A percentile compares a stretch with the other conserved stretches of the same genome.
Evolutionary conservation across 2,113 vertebrate genomes (phyloP).

Genomic region (Xenopus laevis): DNA sequence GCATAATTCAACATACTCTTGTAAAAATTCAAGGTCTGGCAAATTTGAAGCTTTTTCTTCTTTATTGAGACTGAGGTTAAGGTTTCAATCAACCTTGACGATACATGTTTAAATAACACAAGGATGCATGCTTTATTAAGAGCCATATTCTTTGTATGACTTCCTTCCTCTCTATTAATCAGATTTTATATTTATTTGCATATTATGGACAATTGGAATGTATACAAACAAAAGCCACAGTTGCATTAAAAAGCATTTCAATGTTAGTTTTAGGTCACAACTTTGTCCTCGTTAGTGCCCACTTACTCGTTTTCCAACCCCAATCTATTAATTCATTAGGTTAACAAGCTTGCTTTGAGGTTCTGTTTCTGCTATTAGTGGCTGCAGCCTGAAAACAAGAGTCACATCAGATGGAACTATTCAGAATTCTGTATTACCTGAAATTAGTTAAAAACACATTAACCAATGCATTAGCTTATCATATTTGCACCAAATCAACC

Average conservation of each 20-base stretch:
- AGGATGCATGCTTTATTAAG: slow-evolving; percentile 88
- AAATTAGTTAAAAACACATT: too few relatives aligned
- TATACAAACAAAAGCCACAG: slow-evolving; percentile 30
- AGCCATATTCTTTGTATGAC: slow-evolving; percentile 67
- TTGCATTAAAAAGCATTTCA: slow-evolving; percentile 21
- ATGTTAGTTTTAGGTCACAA: slow-evolving; percentile 27
- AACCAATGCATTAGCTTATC: too few relatives aligned
- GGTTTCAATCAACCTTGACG: slow-evolving; percentile 99
- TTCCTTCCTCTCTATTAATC: slow-evolving; percentile 70
- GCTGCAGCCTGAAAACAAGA: neutral
- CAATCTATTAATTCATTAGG: slow-evolving; percentile 37
- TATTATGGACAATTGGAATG: slow-evolving; percentile 18
- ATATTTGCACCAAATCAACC: too few relatives aligned
- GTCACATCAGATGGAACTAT: neutral
- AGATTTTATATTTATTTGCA: slow-evolving; percentile 51
- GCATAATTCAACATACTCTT: slow-evolving; percentile 99
- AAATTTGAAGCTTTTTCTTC: slow-evolving; percentile 93
- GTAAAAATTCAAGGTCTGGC: slow-evolving; percentile 98
- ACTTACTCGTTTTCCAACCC: slow-evolving; percentile 21
- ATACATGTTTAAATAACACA: slow-evolving; percentile 91
- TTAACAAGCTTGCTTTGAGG: slow-evolving; percentile 28
- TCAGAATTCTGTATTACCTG: too few relatives aligned
- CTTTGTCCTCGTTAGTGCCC: slow-evolving; percentile 29
- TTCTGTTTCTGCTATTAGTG: neutral
- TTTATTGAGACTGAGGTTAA: slow-evolving; percentile 97